Conservation (phyloP, 37 sponge, comb jelly and placozoan species). For the Theonella swinhoei region DNA sequence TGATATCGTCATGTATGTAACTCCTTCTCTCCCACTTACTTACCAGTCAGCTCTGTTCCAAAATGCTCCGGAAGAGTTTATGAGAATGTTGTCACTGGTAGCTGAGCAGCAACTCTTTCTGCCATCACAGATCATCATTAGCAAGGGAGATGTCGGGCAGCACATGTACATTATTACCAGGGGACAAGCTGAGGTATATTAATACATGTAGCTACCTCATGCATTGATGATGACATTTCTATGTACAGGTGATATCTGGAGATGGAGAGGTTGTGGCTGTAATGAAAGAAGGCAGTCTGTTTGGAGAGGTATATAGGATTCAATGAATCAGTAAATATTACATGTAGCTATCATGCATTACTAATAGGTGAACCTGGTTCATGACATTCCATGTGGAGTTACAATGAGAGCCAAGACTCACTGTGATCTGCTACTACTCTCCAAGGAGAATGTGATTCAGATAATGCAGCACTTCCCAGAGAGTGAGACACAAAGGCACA, state of each 20-base stretch:
- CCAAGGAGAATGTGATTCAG: slow-evolving; percentile 30
- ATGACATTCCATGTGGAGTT: slow-evolving; percentile 8
- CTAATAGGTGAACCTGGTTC: slow-evolving; percentile 50
- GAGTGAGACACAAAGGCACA: no score
- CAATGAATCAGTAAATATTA: neutral
- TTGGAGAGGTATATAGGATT: slow-evolving; percentile 56
- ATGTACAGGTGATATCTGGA: neutral
- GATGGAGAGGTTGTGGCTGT: slow-evolving; percentile 7
- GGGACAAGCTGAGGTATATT: slow-evolving; percentile 55
- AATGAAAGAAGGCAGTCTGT: slow-evolving; percentile 55
- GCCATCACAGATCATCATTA: slow-evolving; percentile 61
- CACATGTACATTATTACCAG: slow-evolving; percentile 65
- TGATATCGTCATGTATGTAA: neutral
- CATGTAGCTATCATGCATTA: neutral
- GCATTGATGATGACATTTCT: neutral
- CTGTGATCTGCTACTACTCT: slow-evolving; percentile 60
- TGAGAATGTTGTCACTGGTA: slow-evolving; percentile 48
- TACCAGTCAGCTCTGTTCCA: slow-evolving; percentile 41
- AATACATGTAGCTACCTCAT: neutral
- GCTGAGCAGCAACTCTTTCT: slow-evolving; percentile 61
- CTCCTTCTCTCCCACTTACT: no score
- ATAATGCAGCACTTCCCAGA: slow-evolving; percentile 49
- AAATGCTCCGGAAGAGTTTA: slow-evolving; percentile 35
- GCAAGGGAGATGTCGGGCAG: slow-evolving; percentile 64
- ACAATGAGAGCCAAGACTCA: slow-evolving; percentile 66